Evolutionary conservation across 2,797 vertebrate genomes (phyloP).

Genomic region (Dermochelys coriacea): DNA sequence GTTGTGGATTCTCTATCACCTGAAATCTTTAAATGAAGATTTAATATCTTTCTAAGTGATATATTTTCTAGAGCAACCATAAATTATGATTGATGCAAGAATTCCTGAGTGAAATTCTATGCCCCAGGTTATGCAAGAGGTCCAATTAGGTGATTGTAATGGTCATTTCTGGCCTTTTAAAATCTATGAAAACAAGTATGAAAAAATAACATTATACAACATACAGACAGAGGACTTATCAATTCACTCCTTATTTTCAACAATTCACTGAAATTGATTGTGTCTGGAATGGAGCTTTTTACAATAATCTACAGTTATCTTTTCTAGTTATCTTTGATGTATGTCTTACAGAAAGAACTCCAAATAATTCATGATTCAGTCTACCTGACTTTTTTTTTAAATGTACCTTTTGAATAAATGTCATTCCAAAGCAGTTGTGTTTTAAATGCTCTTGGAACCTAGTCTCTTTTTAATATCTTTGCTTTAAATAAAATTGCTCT

Average conservation of each 20-base stretch:
- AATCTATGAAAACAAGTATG: background rate
- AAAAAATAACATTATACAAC: background rate
- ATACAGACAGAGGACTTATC: background rate
- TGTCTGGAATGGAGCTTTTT: background rate
- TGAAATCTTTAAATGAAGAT: background rate
- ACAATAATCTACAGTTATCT: background rate
- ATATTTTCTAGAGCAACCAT: background rate
- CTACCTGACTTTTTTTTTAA: background rate
- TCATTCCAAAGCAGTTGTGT: background rate
- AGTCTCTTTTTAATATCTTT: background rate
- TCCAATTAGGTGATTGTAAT: background rate
- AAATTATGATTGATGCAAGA: background rate
- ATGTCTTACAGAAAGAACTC: background rate
- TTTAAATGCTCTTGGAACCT: background rate
- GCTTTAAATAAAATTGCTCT: slow-evolving; percentile 55
- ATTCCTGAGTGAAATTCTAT: background rate
- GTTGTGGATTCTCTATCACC: background rate
- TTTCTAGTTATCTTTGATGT: slow-evolving; percentile 14
- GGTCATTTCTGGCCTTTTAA: background rate
- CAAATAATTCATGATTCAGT: background rate
- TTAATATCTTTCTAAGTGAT: background rate
- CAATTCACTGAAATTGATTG: background rate
- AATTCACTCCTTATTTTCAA: background rate
- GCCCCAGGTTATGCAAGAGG: fast-evolving
- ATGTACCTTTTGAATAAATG: background rate